These are phyloP conservation scores for Neelides folsomi DNA, from an alignment of 2,888 invertebrate species.

Conservation along the genomic window DNA sequence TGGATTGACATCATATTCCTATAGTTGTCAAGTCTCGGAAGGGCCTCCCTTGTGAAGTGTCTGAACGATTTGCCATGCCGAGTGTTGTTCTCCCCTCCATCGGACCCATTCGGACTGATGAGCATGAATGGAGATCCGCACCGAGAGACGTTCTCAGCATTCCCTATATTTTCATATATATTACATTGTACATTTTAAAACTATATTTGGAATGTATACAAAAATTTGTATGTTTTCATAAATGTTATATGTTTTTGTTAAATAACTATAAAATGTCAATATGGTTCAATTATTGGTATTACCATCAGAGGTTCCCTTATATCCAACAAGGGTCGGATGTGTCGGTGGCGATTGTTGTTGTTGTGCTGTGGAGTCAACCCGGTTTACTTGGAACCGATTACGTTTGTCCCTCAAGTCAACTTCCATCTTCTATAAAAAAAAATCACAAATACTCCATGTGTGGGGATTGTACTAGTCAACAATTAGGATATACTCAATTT, in stretches of 20 bases:
- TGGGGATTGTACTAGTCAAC: too few relatives aligned
- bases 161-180: neutral
- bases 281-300: neutral
- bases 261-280: too few relatives aligned
- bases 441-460: too few relatives aligned
- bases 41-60: slow-evolving; percentile 72
- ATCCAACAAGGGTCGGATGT: neutral
- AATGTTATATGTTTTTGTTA: too few relatives aligned
- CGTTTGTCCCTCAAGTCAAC: slow-evolving; percentile 24
- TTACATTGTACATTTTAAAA: too few relatives aligned
- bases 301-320: neutral
- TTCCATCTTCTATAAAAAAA: slow-evolving; percentile 12
- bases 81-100: slow-evolving; percentile 39
- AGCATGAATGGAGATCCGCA: slow-evolving; percentile 22
- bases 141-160: slow-evolving; percentile 5
- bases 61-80: slow-evolving; percentile 68
- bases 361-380: slow-evolving; percentile 41
- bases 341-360: slow-evolving; percentile 4
- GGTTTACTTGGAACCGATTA: slow-evolving; percentile 48
- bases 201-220: too few relatives aligned
- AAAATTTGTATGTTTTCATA: too few relatives aligned
- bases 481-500: too few relatives aligned
- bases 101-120: slow-evolving; percentile 13
- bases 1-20: slow-evolving; percentile 76
- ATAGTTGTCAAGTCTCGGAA: slow-evolving; percentile 77